Evolutionary conservation across 2,113 vertebrate species (phyloP), one percentile per base, ranked within the genome.

Genomic region (Globicephala melas): DNA sequence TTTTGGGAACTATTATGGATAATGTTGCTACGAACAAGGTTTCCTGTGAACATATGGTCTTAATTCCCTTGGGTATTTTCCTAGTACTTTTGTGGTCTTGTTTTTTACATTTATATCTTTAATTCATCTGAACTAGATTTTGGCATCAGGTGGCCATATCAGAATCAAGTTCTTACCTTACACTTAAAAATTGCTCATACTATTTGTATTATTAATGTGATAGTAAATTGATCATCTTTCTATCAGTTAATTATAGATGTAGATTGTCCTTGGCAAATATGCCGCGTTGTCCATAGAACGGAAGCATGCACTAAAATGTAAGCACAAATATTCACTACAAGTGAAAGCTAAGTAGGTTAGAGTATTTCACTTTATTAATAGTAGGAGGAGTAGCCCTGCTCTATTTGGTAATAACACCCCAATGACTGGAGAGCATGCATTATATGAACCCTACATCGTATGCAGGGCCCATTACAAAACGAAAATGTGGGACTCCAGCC

Each of bases 101-200:
- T 53, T 82, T 74, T 73, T 79, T 23, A 70, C 25, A 68, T 67
- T 85, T 94, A 38, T 2, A 65, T 60, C 13, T 95, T 77, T 91
- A 79, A 55, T 62, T 25, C 50, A 84, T 83, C 50, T 81, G 33
- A 94, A 82, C 44, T 88, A 80, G 74, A 97, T 93, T 91, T 81
- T 93, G 63, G 23, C 86, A 9, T 38, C 18, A 86, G n/a, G 4
- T 92, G 38, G 26, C 12, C 31, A 13, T 83, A 67, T 68, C 33
- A 95, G 33, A 93, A 67, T 65, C 31, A 63, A 77, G 20, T 87
- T 89, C 68, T 95, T 96, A 76, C 17, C 31, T 36, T 87, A 88
- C 41, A 36, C 28, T 84, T 87, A 90, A 84, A 85, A 68, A 79
- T 82, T 82, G 17, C 20, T 87, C 28, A 28, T 81, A 53, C 80